A percentile compares a stretch with the other conserved stretches of the same genome.
Evolutionary conservation across 2,797 vertebrate species (phyloP).

Genomic region (Xenops minutus): DNA sequence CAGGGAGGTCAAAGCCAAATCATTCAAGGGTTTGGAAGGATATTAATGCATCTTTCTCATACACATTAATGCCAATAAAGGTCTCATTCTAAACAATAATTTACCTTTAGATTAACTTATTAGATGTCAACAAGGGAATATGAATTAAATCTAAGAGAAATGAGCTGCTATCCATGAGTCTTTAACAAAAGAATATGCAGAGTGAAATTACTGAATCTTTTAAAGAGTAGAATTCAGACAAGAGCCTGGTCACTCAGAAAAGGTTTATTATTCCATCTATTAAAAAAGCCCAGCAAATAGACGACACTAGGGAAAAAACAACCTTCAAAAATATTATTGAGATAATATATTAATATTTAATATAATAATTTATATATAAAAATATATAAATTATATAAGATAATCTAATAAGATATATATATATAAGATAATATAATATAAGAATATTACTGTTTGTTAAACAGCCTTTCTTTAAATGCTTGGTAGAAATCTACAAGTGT

Average conservation of each 20-base stretch:
- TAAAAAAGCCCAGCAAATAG: neutral
- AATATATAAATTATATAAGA: no score
- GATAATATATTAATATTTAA: no score
- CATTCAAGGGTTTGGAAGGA: neutral
- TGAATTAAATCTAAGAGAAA: neutral
- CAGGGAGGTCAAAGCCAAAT: neutral
- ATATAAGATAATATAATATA: no score
- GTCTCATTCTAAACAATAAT: neutral
- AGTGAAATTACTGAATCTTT: neutral
- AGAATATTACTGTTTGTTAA: neutral
- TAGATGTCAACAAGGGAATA: neutral
- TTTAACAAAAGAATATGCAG: neutral
- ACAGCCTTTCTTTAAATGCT: neutral
- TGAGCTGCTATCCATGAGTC: neutral
- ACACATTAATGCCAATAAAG: neutral
- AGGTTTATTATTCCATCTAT: neutral
- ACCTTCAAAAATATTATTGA: fast-evolving
- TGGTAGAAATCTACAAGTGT: neutral
- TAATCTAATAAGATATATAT: no score
- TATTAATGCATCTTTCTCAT: neutral
- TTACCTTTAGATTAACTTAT: neutral
- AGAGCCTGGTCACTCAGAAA: neutral
- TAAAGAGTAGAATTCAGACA: neutral
- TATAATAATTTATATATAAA: no score
- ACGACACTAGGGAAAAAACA: neutral